Evolutionary conservation across 2,888 invertebrate genomes (phyloP), one percentile per base, ranked within the genome.

Genomic region (Orchesellides sinensis): DNA sequence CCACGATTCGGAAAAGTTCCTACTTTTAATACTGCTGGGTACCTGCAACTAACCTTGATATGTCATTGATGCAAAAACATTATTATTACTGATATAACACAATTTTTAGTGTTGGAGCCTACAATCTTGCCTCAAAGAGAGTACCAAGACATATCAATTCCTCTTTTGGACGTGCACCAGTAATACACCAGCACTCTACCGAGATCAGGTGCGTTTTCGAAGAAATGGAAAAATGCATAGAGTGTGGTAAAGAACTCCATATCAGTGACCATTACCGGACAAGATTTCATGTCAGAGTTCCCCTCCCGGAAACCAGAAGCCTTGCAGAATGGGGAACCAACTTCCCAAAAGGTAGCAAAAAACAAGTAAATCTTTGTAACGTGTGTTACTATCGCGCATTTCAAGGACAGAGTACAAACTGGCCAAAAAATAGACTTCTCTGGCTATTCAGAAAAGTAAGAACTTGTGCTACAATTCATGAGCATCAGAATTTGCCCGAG

Each of bases 381-480:
- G 19, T 63, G 19, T 79, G 79, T 23, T 79, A 52, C n/a, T 54
- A 52, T 19, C 21, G 63, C 52, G 79, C 79, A 6, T 8, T 56
- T n/a, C 49, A 40, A 23, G 79, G 70, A 17, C 10, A 40, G 0
- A 70, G 70, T 35, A 40, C 35, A 19, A 79, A 79, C 23, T 79
- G 79, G 79, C 70, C 79, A 40, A 70, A 70, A 45, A 45, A 23
- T 0, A 70, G 63, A 12, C 40, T 79, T 0, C 52, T 19, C 2
- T 63, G 79, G 79, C 2, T 70, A 25, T 84, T 84, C 27, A 32
- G 35, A 45, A 84, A 84, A 45, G 65, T 80, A 0, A 69, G 80
- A 29, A 80, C 80, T 14, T 84, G 84, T n/a, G 47, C 66, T 14
- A 66, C 61, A 25, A 72, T 84, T 21, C 84, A 84, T 21, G 80